Evolutionary conservation across 1,140 invertebrate species (phyloP).

Genomic region (Drosophila lacteicornis): DNA sequence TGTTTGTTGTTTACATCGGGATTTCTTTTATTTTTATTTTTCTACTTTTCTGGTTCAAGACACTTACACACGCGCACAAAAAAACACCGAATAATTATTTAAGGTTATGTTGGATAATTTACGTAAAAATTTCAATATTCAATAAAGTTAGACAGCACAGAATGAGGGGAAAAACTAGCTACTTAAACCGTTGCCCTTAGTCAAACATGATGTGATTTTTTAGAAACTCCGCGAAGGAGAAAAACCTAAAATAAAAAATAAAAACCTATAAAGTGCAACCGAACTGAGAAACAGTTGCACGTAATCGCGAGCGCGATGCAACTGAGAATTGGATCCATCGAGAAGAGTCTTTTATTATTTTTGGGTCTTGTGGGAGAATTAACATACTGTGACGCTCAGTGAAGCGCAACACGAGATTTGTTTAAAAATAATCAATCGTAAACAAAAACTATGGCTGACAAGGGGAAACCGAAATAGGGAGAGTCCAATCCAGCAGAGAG

Average conservation of each 20-base stretch:
- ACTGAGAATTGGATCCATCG: constrained; percentile 56
- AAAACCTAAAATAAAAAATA: constrained; percentile 10
- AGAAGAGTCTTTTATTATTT: constrained; percentile 74
- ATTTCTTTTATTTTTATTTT: constrained; percentile 6
- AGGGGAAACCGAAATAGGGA: constrained; percentile 11
- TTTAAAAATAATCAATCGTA: constrained; percentile 66
- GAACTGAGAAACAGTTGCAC: constrained; percentile 61
- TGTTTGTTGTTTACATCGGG: constrained; percentile 38
- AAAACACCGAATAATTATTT: constrained; percentile 37
- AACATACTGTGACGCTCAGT: constrained; percentile 58
- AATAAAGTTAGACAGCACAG: constrained; percentile 40
- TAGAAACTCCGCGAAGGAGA: constrained; percentile 20
- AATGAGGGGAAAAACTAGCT: constrained; percentile 39
- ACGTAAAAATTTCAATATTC: constrained; percentile 64
- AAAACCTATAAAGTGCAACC: constrained; percentile 52
- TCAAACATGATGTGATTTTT: constrained; percentile 30
- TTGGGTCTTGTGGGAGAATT: constrained; percentile 47
- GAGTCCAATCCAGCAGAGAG: constrained; percentile 5
- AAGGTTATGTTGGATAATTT: constrained; percentile 73
- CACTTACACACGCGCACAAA: constrained; percentile 25
- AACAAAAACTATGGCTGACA: constrained; percentile 42
- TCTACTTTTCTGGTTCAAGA: constrained; percentile 27
- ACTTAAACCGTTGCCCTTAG: constrained; percentile 19
- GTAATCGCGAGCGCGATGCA: constrained; percentile 74
- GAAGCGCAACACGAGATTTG: constrained; percentile 56